phyloP scores from a whole-genome alignment of 2,797 vertebrate species.

The Halcyon badia region DNA sequence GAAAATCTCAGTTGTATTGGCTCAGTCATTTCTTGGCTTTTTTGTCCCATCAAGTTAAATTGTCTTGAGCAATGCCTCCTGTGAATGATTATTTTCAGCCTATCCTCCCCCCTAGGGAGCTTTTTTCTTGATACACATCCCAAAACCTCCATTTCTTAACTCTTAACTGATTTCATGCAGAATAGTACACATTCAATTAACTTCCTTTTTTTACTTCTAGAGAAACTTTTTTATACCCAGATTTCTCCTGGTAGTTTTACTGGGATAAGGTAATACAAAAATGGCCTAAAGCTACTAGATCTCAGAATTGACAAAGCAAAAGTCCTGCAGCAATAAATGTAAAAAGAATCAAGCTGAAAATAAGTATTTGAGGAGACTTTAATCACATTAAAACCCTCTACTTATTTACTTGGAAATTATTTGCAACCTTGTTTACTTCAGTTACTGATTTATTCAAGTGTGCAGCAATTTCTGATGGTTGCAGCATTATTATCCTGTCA shows the following conservation, averaged over 20 bases:
- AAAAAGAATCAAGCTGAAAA: background rate
- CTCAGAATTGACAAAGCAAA: background rate
- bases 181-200: background rate
- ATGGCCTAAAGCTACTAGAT: background rate
- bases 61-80: slow-evolving; percentile 12
- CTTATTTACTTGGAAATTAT: background rate
- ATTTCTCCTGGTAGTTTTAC: background rate
- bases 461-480: background rate
- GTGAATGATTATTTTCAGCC: slow-evolving; percentile 21
- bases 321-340: background rate
- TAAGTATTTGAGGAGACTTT: background rate
- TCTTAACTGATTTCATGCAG: background rate
- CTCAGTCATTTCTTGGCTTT: background rate
- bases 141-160: slow-evolving; percentile 1
- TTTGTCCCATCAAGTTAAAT: background rate
- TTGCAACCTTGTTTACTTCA: background rate
- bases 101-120: background rate
- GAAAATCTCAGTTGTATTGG: background rate
- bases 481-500: background rate
- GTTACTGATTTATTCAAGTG: background rate
- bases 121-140: background rate
- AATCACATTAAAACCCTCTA: rapidly evolving
- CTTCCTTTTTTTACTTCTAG: background rate
- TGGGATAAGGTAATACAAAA: background rate
- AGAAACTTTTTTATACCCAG: background rate